Evolutionary conservation across 2,888 invertebrate genomes (phyloP).

Genomic region (Hirtodrosophila histrioides): DNA sequence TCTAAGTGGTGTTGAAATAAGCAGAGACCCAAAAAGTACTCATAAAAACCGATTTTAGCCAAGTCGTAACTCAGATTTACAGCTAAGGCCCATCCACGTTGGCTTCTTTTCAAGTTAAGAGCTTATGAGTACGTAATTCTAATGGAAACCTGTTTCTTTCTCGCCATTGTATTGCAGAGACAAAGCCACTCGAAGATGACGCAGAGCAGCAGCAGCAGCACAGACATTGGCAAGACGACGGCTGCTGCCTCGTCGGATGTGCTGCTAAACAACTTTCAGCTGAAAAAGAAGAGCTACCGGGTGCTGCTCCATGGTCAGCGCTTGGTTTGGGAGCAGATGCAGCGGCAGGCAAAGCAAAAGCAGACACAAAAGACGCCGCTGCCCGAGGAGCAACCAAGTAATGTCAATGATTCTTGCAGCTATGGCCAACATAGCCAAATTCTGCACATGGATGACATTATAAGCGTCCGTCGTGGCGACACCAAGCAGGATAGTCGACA

Average conservation of each 20-base stretch:
- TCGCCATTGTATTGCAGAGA: conserved; percentile 40
- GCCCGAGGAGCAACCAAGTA: conserved; percentile 20
- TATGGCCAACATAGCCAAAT: conserved; percentile 66
- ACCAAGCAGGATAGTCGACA: conserved; percentile 74
- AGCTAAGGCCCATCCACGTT: conserved; percentile 5
- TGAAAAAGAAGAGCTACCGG: conserved; percentile 87
- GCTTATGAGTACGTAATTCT: conserved; percentile 34
- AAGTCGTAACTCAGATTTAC: conserved; percentile 42
- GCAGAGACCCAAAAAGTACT: background rate
- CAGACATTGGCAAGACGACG: conserved; percentile 30
- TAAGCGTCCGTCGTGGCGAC: conserved; percentile 66
- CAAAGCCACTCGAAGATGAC: conserved; percentile 64
- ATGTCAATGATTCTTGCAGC: background rate
- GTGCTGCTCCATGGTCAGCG: conserved; percentile 87
- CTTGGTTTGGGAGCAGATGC: conserved; percentile 87
- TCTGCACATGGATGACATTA: conserved; percentile 75
- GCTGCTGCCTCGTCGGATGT: conserved; percentile 66
- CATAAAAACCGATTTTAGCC: conserved; percentile 47
- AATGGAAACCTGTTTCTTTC: conserved; percentile 72
- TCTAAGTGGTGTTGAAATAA: too few relatives aligned
- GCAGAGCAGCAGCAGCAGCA: conserved; percentile 39
- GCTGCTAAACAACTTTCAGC: conserved; percentile 86
- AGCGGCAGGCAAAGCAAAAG: conserved; percentile 24
- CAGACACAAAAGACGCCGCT: conserved; percentile 43
- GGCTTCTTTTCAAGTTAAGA: background rate